phyloP scores from a whole-genome alignment of 2,113 vertebrate species.

The Oenanthe oenanthe region DNA sequence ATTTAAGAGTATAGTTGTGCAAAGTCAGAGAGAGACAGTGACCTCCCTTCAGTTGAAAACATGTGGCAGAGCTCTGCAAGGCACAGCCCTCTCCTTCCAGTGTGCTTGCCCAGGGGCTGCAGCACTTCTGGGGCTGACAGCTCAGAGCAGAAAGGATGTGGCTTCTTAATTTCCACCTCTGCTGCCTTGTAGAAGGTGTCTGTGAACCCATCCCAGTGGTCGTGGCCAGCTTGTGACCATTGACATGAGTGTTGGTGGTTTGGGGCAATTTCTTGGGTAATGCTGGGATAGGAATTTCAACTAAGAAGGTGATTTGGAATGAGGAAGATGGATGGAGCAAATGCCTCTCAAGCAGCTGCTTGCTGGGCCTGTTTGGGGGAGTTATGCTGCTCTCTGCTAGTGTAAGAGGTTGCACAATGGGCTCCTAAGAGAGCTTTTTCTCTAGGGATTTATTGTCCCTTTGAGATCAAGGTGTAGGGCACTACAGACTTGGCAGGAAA shows the following conservation, averaged over 20 bases:
- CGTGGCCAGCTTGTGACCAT: fast-evolving
- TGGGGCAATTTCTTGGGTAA: not conserved
- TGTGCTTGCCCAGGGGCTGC: not conserved
- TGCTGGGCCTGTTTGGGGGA: not conserved
- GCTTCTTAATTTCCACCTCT: not conserved
- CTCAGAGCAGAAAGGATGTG: not conserved
- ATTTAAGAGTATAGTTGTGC: not conserved
- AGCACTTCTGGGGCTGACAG: not conserved
- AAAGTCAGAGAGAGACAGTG: not conserved
- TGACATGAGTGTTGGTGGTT: not conserved
- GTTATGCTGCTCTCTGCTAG: not conserved
- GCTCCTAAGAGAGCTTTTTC: not conserved
- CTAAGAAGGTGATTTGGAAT: not conserved
- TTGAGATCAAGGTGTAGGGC: not conserved
- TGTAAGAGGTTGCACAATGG: not conserved
- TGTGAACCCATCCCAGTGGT: not conserved
- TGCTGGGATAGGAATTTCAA: not conserved
- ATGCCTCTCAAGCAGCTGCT: not conserved
- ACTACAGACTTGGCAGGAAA: not conserved
- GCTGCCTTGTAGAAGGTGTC: not conserved
- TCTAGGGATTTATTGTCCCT: not conserved
- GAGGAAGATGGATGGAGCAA: not conserved
- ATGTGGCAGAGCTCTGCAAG: not conserved
- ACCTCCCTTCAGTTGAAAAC: no score
- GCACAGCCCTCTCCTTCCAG: not conserved